Percentiles rank a stretch among this genome's conserved stretches.
Conservation (phyloP, 2,888 invertebrate species). For the Anthrax anthrax region DNA sequence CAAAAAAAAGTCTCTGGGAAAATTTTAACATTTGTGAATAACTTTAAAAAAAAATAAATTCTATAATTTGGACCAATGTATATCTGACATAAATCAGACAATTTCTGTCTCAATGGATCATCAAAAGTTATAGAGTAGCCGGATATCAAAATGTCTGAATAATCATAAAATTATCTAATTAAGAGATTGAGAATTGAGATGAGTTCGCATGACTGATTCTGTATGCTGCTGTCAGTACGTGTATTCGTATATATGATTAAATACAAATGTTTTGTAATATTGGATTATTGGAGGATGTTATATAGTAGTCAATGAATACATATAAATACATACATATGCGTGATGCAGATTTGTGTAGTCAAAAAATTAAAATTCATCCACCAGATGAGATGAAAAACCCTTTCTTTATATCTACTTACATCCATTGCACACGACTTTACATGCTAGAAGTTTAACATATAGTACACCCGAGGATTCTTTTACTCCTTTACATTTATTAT, state of each 20-base stretch:
- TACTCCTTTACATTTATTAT: no score
- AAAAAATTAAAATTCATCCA: neutral
- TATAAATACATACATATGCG: no score
- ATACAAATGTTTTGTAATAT: no score
- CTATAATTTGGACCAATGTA: neutral
- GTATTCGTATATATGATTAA: no score
- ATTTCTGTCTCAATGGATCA: neutral
- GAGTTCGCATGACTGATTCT: neutral
- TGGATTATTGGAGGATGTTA: no score
- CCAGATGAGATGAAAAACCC: neutral
- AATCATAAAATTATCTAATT: slow-evolving; percentile 8
- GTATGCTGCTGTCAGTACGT: neutral
- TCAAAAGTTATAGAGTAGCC: neutral
- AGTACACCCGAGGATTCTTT: no score
- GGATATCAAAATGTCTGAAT: neutral
- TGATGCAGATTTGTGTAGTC: no score
- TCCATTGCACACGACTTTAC: no score
- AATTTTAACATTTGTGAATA: neutral
- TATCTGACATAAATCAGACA: neutral
- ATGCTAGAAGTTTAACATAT: no score
- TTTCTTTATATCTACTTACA: neutral
- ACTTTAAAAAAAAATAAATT: no score
- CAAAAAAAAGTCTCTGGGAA: neutral
- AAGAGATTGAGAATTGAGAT: slow-evolving; percentile 2
- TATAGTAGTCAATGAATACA: no score